phyloP scores from a whole-genome alignment of 2,888 invertebrate genomes.

The Bombylius discolor region DNA sequence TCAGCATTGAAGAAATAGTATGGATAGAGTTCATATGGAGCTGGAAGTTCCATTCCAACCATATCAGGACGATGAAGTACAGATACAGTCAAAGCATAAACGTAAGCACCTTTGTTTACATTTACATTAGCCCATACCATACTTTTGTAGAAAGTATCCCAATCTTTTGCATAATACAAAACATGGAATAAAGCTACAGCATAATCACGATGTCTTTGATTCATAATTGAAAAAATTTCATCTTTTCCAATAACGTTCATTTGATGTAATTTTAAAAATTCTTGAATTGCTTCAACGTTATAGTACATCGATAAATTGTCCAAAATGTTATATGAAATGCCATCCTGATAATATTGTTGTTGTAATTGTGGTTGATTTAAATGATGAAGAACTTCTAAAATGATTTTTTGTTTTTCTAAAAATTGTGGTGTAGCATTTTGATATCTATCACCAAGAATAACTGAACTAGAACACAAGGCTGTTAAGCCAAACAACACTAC shows the following conservation, averaged over 20 bases:
- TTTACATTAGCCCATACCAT: constrained; percentile 49
- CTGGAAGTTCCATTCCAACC: constrained; percentile 43
- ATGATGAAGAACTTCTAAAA: constrained; percentile 12
- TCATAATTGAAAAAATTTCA: constrained; percentile 11
- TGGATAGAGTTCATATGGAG: constrained; percentile 50
- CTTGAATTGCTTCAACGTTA: constrained; percentile 8
- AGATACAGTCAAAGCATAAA: constrained; percentile 45
- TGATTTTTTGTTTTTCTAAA: constrained; percentile 10
- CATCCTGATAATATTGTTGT: constrained; percentile 9
- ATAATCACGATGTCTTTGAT: constrained; percentile 10
- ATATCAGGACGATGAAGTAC: constrained; percentile 44
- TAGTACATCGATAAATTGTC: constrained; percentile 2
- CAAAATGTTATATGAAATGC: constrained; percentile 6
- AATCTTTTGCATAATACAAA: constrained; percentile 53
- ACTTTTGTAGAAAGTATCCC: constrained; percentile 51
- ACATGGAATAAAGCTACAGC: constrained; percentile 48
- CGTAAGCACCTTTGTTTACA: constrained; percentile 46
- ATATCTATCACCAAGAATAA: constrained; percentile 1
- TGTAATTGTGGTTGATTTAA: constrained; percentile 11
- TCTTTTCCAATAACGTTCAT: constrained; percentile 6
- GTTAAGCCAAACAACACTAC: constrained; percentile 8
- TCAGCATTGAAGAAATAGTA: constrained; percentile 47
- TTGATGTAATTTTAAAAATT: constrained; percentile 6
- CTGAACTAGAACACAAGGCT: constrained; percentile 7
- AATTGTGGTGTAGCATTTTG: constrained; percentile 11